phyloP scores from a whole-genome alignment of 2,888 invertebrate genomes.

The Morpho deidamia region DNA sequence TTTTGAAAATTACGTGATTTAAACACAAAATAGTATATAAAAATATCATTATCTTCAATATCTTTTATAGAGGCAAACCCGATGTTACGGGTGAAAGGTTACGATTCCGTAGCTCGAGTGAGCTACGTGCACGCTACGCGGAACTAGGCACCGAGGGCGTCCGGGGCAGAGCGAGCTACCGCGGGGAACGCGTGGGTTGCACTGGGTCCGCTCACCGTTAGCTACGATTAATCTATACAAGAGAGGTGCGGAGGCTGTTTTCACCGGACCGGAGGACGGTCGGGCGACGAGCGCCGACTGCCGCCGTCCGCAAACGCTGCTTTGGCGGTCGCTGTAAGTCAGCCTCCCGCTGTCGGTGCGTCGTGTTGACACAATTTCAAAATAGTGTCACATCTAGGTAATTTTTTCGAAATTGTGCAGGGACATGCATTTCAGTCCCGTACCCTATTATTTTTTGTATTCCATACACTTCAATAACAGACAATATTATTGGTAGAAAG shows the following conservation, averaged over 20 bases:
- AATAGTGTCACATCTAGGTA: conserved; percentile 56
- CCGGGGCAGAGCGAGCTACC: conserved; percentile 41
- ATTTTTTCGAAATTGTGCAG: conserved; percentile 43
- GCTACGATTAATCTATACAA: conserved; percentile 73
- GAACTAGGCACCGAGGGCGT: conserved; percentile 23
- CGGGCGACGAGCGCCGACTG: conserved; percentile 52
- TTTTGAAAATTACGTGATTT: conserved; percentile 52
- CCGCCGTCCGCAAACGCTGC: conserved; percentile 46
- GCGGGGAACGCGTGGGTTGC: conserved; percentile 63
- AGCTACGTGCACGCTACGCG: conserved; percentile 43
- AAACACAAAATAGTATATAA: conserved; percentile 49
- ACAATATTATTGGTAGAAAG: too few relatives aligned
- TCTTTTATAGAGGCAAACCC: conserved; percentile 37
- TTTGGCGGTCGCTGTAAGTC: conserved; percentile 36
- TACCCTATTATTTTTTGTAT: not conserved
- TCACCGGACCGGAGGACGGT: conserved; percentile 70
- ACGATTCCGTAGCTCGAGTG: conserved; percentile 36
- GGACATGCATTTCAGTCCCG: conserved; percentile 35
- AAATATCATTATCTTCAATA: conserved; percentile 58
- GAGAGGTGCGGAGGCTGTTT: conserved; percentile 69
- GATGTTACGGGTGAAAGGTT: conserved; percentile 41
- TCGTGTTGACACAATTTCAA: conserved; percentile 70
- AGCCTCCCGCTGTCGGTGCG: conserved; percentile 42
- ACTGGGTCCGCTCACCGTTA: conserved; percentile 58
- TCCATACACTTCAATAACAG: not conserved